These are phyloP conservation scores for Drosophila rellima DNA, from an alignment of 2,888 invertebrate genomes.

Conservation along the genomic window DNA sequence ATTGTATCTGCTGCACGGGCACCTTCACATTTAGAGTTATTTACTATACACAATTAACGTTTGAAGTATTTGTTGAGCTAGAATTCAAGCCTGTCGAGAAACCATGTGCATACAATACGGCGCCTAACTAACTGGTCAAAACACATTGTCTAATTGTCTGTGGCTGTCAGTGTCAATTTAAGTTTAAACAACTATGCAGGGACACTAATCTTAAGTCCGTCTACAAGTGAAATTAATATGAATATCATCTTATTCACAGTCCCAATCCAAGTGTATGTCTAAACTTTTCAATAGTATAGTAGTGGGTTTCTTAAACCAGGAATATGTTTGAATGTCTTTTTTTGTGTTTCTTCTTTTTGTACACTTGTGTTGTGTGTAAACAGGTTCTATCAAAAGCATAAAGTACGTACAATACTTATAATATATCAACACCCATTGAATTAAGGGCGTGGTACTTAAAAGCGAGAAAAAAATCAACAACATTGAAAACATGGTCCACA, in stretches of 20 bases:
- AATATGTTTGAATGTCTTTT: constrained; percentile 66
- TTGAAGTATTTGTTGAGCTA: constrained; percentile 42
- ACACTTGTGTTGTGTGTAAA: constrained; percentile 63
- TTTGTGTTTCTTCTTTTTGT: constrained; percentile 34
- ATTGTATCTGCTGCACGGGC: constrained; percentile 36
- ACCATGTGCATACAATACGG: constrained; percentile 46
- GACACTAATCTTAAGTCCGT: constrained; percentile 25
- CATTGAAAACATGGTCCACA: constrained; percentile 55
- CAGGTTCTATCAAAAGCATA: constrained; percentile 74
- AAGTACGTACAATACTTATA: constrained; percentile 70
- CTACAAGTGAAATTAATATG: constrained; percentile 35
- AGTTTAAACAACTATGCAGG: constrained; percentile 24
- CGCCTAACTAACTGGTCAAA: constrained; percentile 31
- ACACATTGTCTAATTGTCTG: constrained; percentile 15
- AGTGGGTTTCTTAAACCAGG: constrained; percentile 67
- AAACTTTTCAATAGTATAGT: constrained; percentile 30
- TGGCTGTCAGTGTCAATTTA: constrained; percentile 6
- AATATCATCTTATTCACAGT: constrained; percentile 44
- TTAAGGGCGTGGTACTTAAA: constrained; percentile 34
- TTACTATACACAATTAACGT: constrained; percentile 35
- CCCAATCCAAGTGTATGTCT: constrained; percentile 23
- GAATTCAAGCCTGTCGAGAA: constrained; percentile 36
- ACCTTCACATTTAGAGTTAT: constrained; percentile 47
- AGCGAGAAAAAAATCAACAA: constrained; percentile 56
- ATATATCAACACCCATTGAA: constrained; percentile 37